These are phyloP conservation scores for Triplophysa yarkandensis DNA, from an alignment of 2,797 vertebrate genomes.

Conservation along the genomic window DNA sequence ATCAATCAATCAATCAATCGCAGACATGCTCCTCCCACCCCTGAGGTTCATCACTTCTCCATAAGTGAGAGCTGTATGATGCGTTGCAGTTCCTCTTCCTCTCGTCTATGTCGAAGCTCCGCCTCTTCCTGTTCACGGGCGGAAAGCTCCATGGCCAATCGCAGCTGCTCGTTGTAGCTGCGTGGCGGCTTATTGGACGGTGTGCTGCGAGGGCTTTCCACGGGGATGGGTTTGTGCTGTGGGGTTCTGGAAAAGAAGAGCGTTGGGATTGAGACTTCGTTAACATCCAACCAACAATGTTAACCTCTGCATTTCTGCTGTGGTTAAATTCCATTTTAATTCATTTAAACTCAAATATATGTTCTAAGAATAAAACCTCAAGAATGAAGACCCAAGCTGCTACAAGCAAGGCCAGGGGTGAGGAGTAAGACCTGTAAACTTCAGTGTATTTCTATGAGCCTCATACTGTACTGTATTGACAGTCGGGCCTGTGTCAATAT, in stretches of 20 bases:
- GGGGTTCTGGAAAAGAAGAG: constrained; percentile 77
- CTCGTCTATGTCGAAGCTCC: constrained; percentile 80
- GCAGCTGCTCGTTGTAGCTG: constrained; percentile 90
- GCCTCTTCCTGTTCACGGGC: constrained; percentile 89
- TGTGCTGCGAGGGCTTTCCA: constrained; percentile 69
- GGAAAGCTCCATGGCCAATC: constrained; percentile 92
- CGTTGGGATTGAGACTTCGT: constrained; percentile 20
- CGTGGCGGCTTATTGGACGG: constrained; percentile 75
- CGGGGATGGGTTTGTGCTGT: constrained; percentile 78
- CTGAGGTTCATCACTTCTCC: constrained; percentile 80
- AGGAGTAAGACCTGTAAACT: constrained; percentile 6
- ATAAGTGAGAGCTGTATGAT: constrained; percentile 94
- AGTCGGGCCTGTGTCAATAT: constrained; percentile 26
- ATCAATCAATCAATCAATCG: constrained; percentile 4
- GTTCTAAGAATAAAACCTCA: background rate
- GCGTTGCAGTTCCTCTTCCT: constrained; percentile 92
- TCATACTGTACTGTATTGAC: constrained; percentile 25
- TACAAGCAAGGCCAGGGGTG: background rate
- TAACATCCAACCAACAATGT: too few relatives aligned
- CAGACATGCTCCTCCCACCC: constrained; percentile 25
- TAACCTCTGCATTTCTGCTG: background rate
- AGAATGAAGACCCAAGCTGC: constrained; percentile 8
- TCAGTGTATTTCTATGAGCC: constrained; percentile 34
- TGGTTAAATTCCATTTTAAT: too few relatives aligned
- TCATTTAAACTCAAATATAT: background rate